Evolutionary conservation across 1,140 invertebrate species (phyloP).

Genomic region (Polyergus mexicanus): DNA sequence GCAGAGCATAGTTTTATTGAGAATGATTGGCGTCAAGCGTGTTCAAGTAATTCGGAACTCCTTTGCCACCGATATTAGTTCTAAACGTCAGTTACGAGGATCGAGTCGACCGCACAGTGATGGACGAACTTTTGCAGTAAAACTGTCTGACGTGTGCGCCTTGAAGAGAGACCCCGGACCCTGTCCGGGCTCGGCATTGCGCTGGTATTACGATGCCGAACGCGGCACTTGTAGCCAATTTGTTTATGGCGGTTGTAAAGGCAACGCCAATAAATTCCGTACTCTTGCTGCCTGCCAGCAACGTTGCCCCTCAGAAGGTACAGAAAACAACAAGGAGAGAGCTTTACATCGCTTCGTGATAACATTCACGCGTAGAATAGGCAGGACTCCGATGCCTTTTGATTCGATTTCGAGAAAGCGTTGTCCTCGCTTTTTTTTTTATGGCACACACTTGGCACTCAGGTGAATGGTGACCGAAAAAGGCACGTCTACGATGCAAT

Average conservation of each 20-base stretch:
- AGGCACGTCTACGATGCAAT: background rate
- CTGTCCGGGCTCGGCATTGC: constrained; percentile 86
- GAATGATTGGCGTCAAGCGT: constrained; percentile 3
- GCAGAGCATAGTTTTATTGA: background rate
- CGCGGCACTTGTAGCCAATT: constrained; percentile 88
- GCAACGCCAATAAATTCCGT: constrained; percentile 90
- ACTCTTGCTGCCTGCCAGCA: constrained; percentile 87
- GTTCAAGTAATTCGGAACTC: constrained; percentile 21
- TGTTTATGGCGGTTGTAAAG: constrained; percentile 89
- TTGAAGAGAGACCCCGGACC: constrained; percentile 87
- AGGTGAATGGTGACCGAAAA: constrained; percentile 12
- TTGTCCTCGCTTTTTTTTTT: background rate
- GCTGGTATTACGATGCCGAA: constrained; percentile 89
- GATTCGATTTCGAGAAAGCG: constrained; percentile 14
- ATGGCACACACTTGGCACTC: background rate
- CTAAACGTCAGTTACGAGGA: constrained; percentile 14
- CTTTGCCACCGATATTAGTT: constrained; percentile 32
- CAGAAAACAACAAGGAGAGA: constrained; percentile 19
- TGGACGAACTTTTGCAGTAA: constrained; percentile 81
- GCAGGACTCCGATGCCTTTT: background rate
- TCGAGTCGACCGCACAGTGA: constrained; percentile 39
- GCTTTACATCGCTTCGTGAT: constrained; percentile 62
- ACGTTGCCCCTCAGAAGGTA: constrained; percentile 85
- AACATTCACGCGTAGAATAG: constrained; percentile 29
- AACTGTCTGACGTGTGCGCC: constrained; percentile 86